Base-by-base conservation (phyloP, 2,888 invertebrate species). In the Antitype chi region DNA sequence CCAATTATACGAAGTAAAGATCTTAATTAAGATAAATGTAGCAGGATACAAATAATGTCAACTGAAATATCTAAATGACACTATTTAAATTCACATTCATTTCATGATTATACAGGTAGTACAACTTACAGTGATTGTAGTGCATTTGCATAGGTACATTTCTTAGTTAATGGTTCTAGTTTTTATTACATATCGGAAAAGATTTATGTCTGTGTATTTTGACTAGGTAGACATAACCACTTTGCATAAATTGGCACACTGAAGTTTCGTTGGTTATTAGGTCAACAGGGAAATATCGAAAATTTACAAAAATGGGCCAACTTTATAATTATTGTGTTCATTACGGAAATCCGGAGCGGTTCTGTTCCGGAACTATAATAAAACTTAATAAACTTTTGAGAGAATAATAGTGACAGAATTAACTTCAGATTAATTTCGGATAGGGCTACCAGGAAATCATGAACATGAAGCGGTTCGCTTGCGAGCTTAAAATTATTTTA, bases 361-460 rank as follows among this genome's bases (percentile, higher is more conserved):
- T 55, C 9, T 17, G 55, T 71, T 80, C 53, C 73, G 82, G 76
- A 85, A 68, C 53, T 52, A 25, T 13, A 66, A 6, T 13, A 73
- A 53, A 76, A 53, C 32, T 68, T 53, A 68, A 49, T 62, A 70
- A 73, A 49, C 28, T 62, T 55, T 70, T 68, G 60, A 67, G 66
- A 70, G 76, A 55, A 74, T 76, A 52, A 69, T n/a, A 70, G 47
- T 20, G 49, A 67, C 57, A 38, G 23, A 70, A 63, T 75, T 63
- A 73, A 81, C 68, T 72, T 57, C 3, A 71, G 74, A 77, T 81
- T 73, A 62, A 77, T 82, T 85, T 85, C 57, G 69, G 68, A 85
- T 71, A 62, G 49, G 38, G 66, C 60, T 85, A 83, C 82, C 62
- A 83, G 85, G 83, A 85, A 82, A 62, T 47, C 57, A 85, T 76